Conservation (phyloP, 2,888 invertebrate species). For the Kryphioiulus occultus region DNA sequence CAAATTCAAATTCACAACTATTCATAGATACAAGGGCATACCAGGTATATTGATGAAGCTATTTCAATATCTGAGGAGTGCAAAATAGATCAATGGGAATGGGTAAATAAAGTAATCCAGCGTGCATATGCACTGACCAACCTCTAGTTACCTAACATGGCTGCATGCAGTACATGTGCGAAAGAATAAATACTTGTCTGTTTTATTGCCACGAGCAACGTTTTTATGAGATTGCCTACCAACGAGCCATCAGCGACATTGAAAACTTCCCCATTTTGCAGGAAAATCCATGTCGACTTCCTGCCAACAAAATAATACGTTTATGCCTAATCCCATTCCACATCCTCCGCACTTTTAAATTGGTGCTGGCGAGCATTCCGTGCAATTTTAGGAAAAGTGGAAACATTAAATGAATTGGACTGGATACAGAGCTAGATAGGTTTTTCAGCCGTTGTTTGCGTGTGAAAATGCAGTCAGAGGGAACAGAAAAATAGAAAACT, state of each 20-base stretch:
- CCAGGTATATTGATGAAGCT: too few species aligned
- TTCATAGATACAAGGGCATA: too few species aligned
- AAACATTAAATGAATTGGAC: constrained; percentile 40
- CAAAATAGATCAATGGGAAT: too few species aligned
- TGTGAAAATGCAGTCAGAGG: constrained; percentile 39
- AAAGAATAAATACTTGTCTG: neutral
- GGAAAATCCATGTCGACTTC: constrained; percentile 40
- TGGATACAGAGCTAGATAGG: constrained; percentile 38
- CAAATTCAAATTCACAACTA: too few species aligned
- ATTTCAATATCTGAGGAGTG: neutral
- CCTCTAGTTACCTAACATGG: neutral
- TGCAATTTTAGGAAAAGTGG: constrained; percentile 40
- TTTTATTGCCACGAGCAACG: neutral
- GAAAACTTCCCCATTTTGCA: constrained; percentile 32
- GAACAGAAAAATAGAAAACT: constrained; percentile 36
- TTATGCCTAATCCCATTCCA: constrained; percentile 40
- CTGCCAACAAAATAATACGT: constrained; percentile 39
- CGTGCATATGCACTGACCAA: neutral
- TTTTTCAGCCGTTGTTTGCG: constrained; percentile 32
- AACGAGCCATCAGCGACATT: constrained; percentile 14
- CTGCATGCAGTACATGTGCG: neutral
- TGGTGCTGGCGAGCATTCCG: constrained; percentile 28
- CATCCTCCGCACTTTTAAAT: constrained; percentile 40
- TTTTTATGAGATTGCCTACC: constrained; percentile 6
- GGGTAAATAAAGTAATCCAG: too few species aligned